Evolutionary conservation across 2,888 invertebrate genomes (phyloP), one percentile per base, ranked within the genome.

Genomic region (Seladonia tumulorum): DNA sequence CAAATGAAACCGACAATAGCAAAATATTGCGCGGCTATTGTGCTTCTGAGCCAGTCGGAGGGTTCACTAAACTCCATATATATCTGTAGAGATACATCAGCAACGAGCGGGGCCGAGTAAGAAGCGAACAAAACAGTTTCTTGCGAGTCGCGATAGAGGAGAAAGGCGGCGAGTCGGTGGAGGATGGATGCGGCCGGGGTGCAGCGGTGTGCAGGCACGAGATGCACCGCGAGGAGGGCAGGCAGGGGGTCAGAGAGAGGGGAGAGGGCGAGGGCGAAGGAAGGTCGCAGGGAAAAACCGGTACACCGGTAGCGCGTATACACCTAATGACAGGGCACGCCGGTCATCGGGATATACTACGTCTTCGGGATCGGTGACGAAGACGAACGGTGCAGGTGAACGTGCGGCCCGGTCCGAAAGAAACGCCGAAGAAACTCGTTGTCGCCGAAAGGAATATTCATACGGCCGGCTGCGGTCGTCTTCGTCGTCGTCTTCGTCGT

Each of bases 391-490:
- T 87, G 72, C 88, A 63, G 80, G 70, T 79, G 82, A 84, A 77
- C 85, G 76, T 2, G 60, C 60, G 47, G 76, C 39, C 39, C 47
- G 39, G 25, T 57, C 60, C 78, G 71, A 88, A 91, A 88, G 79
- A 89, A 88, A 83, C 86, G 53, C 53, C 53, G 22, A 53, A 53
- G 53, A 53, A 53, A 53, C 53, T 80, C 72, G 75, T 81, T 78
- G 76, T 86, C 85, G 80, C 86, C 81, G 87, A 89, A 85, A 87
- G 88, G 87, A 90, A 88, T 92, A 88, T 92, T 90, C 87, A 88
- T 87, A 82, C 78, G 68, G 45, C 39, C 81, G 75, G 74, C 77
- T 63, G 66, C 72, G 10, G n/a, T n/a, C n/a, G 53, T 53, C n/a
- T 22, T 53, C 2, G 53, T 53, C 53, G 42, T 42, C 8, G 42